phyloP scores from a whole-genome alignment of 1,140 invertebrate species.

The Argopecten irradians region DNA sequence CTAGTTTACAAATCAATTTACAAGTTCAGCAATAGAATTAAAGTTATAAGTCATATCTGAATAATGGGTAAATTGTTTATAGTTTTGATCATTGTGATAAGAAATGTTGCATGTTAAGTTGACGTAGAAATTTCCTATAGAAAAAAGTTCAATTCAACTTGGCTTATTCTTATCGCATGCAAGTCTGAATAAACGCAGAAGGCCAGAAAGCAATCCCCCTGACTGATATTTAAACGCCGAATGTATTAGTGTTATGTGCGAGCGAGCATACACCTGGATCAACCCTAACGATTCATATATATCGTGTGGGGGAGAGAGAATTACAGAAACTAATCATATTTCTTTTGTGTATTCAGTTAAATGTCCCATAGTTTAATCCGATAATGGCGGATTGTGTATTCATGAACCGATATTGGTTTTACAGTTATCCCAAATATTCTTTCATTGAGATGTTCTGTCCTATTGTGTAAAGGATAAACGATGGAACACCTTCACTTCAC shows the following conservation, averaged over 20 bases:
- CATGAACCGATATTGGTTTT: not conserved
- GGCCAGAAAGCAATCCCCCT: not conserved
- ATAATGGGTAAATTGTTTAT: not conserved
- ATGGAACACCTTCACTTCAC: not conserved
- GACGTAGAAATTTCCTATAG: not conserved
- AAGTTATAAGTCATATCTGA: not conserved
- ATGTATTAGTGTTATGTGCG: not conserved
- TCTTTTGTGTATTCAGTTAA: not conserved
- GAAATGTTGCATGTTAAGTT: not conserved
- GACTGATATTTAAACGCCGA: not conserved
- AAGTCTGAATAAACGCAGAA: not conserved
- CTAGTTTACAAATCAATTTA: not conserved
- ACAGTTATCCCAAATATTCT: not conserved
- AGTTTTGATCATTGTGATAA: not conserved
- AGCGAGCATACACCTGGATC: not conserved
- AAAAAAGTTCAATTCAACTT: not conserved
- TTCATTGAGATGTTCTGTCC: not conserved
- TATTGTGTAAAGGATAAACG: not conserved
- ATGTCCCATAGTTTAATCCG: slow-evolving; percentile 9
- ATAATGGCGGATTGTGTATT: slow-evolving; percentile 22
- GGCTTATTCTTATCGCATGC: slow-evolving; percentile 21
- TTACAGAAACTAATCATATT: slow-evolving; percentile 19
- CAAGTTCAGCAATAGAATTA: not conserved
- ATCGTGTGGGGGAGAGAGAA: not conserved
- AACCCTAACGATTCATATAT: not conserved